phyloP scores from a whole-genome alignment of 2,888 invertebrate genomes.

The Willowsia nigromaculata region DNA sequence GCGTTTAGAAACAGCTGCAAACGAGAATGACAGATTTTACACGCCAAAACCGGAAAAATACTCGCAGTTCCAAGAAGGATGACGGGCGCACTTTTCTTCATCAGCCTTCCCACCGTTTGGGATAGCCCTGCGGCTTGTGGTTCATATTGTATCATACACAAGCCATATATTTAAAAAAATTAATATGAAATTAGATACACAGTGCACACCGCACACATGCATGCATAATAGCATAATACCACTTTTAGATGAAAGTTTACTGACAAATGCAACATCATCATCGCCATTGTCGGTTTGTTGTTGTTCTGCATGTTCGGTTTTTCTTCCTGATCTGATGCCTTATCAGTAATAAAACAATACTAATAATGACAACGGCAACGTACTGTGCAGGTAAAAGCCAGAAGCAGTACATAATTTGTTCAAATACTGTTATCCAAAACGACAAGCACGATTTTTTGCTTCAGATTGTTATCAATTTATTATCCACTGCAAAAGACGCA shows the following conservation, averaged over 20 bases:
- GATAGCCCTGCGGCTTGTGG: slow-evolving; percentile 61
- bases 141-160: slow-evolving; percentile 15
- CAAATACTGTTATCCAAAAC: slow-evolving; percentile 30
- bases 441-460: slow-evolving; percentile 14
- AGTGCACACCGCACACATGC: neutral
- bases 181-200: neutral
- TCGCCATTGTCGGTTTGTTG: slow-evolving; percentile 17
- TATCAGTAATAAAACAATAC: neutral
- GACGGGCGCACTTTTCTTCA: slow-evolving; percentile 68
- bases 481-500: neutral
- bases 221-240: slow-evolving; percentile 14
- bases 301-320: slow-evolving; percentile 14
- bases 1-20: slow-evolving; percentile 62
- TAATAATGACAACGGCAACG: slow-evolving; percentile 9
- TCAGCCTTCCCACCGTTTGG: slow-evolving; percentile 69
- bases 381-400: slow-evolving; percentile 40
- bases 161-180: neutral
- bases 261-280: slow-evolving; percentile 14
- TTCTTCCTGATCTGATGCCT: slow-evolving; percentile 52
- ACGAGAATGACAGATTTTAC: slow-evolving; percentile 72
- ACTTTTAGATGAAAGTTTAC: slow-evolving; percentile 21
- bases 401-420: slow-evolving; percentile 41
- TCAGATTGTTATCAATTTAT: neutral
- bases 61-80: slow-evolving; percentile 69
- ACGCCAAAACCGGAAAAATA: slow-evolving; percentile 71